Base-by-base conservation (phyloP, 2,797 vertebrate genomes). In the Catharus ustulatus region DNA sequence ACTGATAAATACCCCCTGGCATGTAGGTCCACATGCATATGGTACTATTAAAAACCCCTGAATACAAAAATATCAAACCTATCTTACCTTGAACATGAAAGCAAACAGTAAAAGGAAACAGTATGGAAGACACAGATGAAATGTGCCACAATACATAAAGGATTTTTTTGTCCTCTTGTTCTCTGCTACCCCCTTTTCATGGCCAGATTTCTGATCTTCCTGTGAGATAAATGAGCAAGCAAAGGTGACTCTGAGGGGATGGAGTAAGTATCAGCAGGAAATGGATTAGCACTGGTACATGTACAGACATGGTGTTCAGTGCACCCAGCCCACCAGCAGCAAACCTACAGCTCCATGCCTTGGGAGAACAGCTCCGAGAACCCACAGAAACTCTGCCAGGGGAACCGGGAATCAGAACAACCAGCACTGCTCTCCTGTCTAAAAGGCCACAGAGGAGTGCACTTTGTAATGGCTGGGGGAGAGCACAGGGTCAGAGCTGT, bases 361-460 rank as follows among this genome's bases (percentile, higher is more conserved):
- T 34, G 30, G 30, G 34, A 54, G 42, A 54, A 9, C 52, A 54
- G 51, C 52, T 32, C 52, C 9, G 18, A 54, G 30, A 77, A 10
- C 40, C 14, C 42, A 62, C 9, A 62, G 55, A 84, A 87, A 95
- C 49, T 91, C 81, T 94, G 76, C 78, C 76, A 78, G 87, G 68
- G 89, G 15, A 66, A 83, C 29, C 0, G 4, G 87, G 52, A 84
- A 75, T 62, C 67, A 13, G 55, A 75, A 57, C 49, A 84, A 59
- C 77, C 67, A 72, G 89, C 61, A 84, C 32, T 9, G 1, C 29
- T 64, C 71, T 80, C 66, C 76, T 46, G 69, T 81, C 75, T 91
- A 74, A 59, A 66, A 6, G 78, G 54, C 57, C 68, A 62, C 6
- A 64, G 86, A 94, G 46, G 10, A 93, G 49, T 0, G 55, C 46